phyloP scores from a whole-genome alignment of 1,140 invertebrate genomes.

The Macrobrachium nipponense region DNA sequence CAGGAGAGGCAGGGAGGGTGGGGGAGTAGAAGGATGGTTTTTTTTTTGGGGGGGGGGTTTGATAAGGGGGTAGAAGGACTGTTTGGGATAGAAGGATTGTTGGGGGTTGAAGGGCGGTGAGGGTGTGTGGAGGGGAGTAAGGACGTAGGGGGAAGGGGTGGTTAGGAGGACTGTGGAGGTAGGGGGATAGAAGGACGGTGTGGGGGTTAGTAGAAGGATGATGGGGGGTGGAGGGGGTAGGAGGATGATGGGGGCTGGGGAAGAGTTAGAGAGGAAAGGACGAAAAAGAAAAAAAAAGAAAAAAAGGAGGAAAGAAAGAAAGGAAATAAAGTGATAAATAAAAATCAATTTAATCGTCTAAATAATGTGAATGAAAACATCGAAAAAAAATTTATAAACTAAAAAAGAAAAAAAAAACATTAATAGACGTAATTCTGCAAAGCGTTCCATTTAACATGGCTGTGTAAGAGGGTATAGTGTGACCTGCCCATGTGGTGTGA shows the following conservation, averaged over 20 bases:
- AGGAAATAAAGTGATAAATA: neutral
- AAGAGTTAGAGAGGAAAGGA: neutral
- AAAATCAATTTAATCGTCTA: neutral
- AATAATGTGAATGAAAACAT: neutral
- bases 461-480: no score
- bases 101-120: neutral
- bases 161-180: neutral
- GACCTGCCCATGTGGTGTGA: no score
- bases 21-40: neutral
- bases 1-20: neutral
- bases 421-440: no score
- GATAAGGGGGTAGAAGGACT: neutral
- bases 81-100: neutral
- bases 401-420: no score
- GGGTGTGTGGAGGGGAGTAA: neutral
- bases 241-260: neutral
- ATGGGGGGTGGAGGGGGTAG: constrained; percentile 1
- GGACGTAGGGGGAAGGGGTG: neutral
- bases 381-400: no score
- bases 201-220: neutral
- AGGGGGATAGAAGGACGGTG: neutral
- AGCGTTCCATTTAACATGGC: no score
- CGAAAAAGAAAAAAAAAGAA: neutral
- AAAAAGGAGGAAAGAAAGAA: neutral
- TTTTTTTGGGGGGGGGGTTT: neutral